A percentile compares a stretch with the other conserved stretches of the same genome.
phyloP scores from a whole-genome alignment of 1,140 invertebrate species.

The Sipha flava region DNA sequence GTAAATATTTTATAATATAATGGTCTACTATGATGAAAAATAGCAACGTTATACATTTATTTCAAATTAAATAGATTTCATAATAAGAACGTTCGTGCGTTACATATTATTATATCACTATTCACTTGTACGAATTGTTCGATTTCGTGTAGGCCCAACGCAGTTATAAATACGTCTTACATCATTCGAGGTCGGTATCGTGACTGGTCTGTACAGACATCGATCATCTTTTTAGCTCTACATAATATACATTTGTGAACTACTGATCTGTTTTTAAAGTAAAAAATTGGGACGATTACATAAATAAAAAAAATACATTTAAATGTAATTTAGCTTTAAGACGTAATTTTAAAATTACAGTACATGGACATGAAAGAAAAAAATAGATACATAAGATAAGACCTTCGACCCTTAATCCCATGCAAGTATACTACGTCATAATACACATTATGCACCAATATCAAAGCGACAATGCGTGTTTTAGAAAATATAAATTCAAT shows the following conservation, averaged over 20 bases:
- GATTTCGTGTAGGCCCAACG: not conserved
- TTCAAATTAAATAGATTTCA: not conserved
- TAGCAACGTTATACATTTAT: not conserved
- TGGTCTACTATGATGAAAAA: not conserved
- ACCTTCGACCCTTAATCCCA: not conserved
- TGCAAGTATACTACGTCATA: not conserved
- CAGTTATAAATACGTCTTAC: not conserved
- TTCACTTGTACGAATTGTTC: not conserved
- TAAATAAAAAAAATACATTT: not conserved
- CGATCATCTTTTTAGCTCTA: not conserved
- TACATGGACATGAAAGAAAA: not conserved
- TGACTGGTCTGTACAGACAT: not conserved
- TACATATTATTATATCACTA: not conserved
- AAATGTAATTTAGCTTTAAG: not conserved
- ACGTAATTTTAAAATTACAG: not conserved
- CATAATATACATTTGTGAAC: not conserved
- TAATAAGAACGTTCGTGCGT: not conserved
- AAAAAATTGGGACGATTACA: not conserved
- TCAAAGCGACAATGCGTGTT: not conserved
- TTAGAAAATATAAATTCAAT: not conserved
- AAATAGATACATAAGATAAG: slow-evolving; percentile 3
- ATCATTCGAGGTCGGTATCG: not conserved
- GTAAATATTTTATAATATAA: not conserved
- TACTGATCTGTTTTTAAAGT: not conserved
- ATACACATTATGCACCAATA: not conserved